Base-by-base conservation (phyloP, 2,797 vertebrate species). In the Hybognathus amarus region DNA sequence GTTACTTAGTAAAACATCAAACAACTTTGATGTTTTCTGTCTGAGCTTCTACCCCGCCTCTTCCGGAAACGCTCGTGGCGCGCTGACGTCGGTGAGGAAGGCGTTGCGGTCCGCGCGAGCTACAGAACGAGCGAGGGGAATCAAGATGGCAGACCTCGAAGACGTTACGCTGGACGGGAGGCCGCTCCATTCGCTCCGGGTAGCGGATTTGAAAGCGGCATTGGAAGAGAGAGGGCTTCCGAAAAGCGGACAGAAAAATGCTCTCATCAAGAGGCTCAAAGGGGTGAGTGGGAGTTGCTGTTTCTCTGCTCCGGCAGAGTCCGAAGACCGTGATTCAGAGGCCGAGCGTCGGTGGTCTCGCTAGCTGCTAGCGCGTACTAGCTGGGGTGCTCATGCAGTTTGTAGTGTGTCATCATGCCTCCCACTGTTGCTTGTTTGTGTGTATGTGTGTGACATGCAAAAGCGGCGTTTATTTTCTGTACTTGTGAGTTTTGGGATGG, bases 121-220 rank as follows among this genome's bases (percentile, higher is more conserved):
- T 90, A 89, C 86, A 92, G 91, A 94, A 90, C 90, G 84, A 92
- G 91, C 87, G 87, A 94, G 93, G 94, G 93, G 94, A 93, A 82
- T 93, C 93, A 97, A 97, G 96, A 98, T 98, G 97, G 96, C 97
- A 96, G 97, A 98, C 91, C 96, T 97, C 93, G 97, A 98, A 95
- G 97, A 98, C 94, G 97, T 98, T 93, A 97, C 96, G 94, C 96
- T 98, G 94, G 96, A 98, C 95, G 97, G 97, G 94, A 97, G 96
- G 95, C 96, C 96, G 94, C 96, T 98, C 86, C 96, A 98, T 92
- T 95, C 96, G 90, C 95, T 98, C 85, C 95, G 97, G 87, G 97
- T 98, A 71, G 97, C 97, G 85, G 97, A 98, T 91, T 91, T 98
- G 83, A 97, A 97, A 92, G 95, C 96, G 85, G 97, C 97, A 33